Evolutionary conservation across 2,797 vertebrate species (phyloP), one percentile per base, ranked within the genome.

Genomic region (Pelobates cultripes): DNA sequence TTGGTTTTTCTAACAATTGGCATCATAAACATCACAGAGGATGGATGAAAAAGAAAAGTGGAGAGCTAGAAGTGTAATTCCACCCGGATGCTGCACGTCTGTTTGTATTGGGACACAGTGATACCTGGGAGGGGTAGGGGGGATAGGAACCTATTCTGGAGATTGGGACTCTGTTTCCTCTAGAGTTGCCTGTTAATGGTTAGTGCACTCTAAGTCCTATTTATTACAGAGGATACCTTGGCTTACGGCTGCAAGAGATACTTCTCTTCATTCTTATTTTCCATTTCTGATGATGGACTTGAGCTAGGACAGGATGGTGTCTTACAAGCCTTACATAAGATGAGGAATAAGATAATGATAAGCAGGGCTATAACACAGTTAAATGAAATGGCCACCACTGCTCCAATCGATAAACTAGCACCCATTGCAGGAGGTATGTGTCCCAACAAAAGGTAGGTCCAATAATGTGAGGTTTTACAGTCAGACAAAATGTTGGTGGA

Each of bases 301-400:
- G 92, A 91, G 80, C 87, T 88, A 7, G 93, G 92, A 84, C 93
- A 93, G 0, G 93, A 92, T 0, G 93, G 93, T 4, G 92, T 93
- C 82, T 89, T 89, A 87, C 94, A 95, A 76, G 94, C 94, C 88
- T 92, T 93, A 87, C 92, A 94, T 70, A 95, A 88, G 77, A 95
- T 94, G 75, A 90, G 86, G 88, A 94, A 92, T 40, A 95, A 91
- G 71, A 94, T 83, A 14, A 94, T 51, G 85, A 95, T 87, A 66
- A 95, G 90, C 80, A 93, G 77, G 0, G 88, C 93, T 0, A 94
- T 91, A 4, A 95, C 75, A 15, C 92, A 91, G 57, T 94, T 95
- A 88, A 94, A 94, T 75, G 88, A 88, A 82, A 94, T 94, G 7
- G 94, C 94, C 12, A 95, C 87, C 0, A 94, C 84, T 0, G 94